Percentiles rank a stretch among this genome's conserved stretches.
These are phyloP conservation scores for Ligdia adustata DNA, from an alignment of 2,888 invertebrate genomes.

Conservation along the genomic window DNA sequence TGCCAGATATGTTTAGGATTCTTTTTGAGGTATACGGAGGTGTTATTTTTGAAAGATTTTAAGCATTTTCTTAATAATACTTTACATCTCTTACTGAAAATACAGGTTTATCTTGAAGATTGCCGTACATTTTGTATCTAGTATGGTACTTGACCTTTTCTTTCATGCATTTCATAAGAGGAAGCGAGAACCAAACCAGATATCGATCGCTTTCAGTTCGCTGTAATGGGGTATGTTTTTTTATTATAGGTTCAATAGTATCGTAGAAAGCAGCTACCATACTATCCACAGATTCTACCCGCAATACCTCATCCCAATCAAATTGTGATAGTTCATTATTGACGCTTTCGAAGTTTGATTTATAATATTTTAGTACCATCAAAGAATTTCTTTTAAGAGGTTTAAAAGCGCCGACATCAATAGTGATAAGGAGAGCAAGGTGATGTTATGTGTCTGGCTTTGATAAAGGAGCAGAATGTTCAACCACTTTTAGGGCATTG, in stretches of 20 bases:
- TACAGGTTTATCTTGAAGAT: neutral
- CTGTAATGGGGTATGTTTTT: neutral
- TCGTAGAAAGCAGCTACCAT: neutral
- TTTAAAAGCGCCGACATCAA: neutral
- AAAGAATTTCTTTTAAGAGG: neutral
- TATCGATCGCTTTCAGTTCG: neutral
- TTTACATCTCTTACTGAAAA: neutral
- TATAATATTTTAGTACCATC: neutral
- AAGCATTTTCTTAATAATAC: neutral
- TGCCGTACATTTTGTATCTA: neutral
- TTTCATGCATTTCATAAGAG: neutral
- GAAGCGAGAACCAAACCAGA: neutral
- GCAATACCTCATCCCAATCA: neutral
- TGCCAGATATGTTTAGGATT: too few relatives aligned
- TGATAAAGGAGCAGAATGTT: neutral
- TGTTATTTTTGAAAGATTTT: neutral
- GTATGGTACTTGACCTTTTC: neutral
- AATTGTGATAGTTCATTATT: neutral
- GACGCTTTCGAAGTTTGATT: neutral
- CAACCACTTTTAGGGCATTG: neutral
- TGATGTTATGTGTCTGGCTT: neutral
- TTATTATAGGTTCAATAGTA: neutral
- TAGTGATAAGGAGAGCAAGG: neutral
- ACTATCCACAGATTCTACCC: neutral
- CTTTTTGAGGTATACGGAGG: too few relatives aligned